A percentile compares a stretch with the other conserved stretches of the same genome.
Evolutionary conservation across 1,140 invertebrate species (phyloP).

Genomic region (Aphelinus atriplicis): DNA sequence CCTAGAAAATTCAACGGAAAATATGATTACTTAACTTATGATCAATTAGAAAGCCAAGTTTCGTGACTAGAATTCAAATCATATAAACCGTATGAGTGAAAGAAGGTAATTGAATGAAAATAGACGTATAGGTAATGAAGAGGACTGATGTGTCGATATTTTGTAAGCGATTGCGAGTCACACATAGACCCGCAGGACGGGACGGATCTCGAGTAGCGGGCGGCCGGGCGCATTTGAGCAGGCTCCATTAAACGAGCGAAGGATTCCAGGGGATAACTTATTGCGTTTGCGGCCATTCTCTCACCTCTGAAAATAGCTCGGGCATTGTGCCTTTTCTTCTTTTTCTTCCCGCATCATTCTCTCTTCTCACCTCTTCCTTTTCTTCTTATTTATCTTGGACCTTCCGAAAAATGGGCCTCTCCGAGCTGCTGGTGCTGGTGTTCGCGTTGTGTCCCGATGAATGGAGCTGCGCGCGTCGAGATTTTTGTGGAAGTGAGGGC

Average conservation of each 20-base stretch:
- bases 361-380: slow-evolving; percentile 22
- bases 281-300: slow-evolving; percentile 9
- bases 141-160: too few species aligned
- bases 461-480: not conserved
- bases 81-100: too few species aligned
- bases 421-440: not conserved
- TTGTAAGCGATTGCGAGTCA: not conserved
- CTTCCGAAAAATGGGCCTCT: slow-evolving; percentile 25
- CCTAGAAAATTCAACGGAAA: too few species aligned
- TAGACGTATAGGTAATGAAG: too few species aligned
- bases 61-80: too few species aligned
- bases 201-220: not conserved
- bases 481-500: not conserved
- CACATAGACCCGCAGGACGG: not conserved
- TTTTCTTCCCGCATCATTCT: slow-evolving; percentile 5
- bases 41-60: too few species aligned
- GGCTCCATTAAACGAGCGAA: too few species aligned
- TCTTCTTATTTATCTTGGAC: not conserved
- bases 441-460: not conserved
- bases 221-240: too few species aligned
- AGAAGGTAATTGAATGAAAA: too few species aligned
- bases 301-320: not conserved
- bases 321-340: not conserved
- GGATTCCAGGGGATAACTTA: slow-evolving; percentile 22
- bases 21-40: too few species aligned